A percentile compares a stretch with the other conserved stretches of the same genome.
Conservation (phyloP, 2,113 vertebrate species). For the Numida meleagris region DNA sequence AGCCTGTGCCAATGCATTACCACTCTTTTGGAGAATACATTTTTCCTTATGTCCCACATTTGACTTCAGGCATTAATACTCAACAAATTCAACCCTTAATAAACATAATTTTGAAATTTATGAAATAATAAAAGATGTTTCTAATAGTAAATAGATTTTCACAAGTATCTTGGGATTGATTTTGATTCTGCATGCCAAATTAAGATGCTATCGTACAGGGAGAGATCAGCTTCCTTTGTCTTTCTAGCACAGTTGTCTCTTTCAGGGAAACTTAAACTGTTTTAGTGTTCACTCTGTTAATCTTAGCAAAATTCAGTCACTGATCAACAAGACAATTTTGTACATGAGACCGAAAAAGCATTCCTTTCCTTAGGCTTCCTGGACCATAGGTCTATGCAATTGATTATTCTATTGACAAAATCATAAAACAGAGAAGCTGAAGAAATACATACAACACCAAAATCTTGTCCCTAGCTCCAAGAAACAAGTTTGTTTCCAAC, state of each 20-base stretch:
- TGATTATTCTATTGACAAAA: neutral
- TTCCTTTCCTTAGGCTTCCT: neutral
- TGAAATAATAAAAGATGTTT: neutral
- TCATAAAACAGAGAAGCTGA: neutral
- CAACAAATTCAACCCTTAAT: neutral
- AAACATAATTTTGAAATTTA: neutral
- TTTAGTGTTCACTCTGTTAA: neutral
- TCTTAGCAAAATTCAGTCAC: neutral
- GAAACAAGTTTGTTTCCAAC: neutral
- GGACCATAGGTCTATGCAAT: neutral
- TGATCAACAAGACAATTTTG: fast-evolving
- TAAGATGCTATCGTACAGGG: neutral
- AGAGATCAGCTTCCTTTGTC: neutral
- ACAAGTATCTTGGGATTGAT: neutral
- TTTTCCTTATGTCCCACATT: too few species aligned
- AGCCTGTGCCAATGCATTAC: too few species aligned
- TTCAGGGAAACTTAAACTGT: neutral
- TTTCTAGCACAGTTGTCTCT: neutral
- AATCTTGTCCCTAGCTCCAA: neutral
- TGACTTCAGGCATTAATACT: neutral
- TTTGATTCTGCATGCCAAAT: neutral
- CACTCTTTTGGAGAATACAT: too few species aligned
- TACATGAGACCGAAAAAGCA: neutral
- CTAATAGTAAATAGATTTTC: neutral
- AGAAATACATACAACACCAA: neutral